Conservation (phyloP, 2,797 vertebrate genomes). For the Semaprochilodus insignis region DNA sequence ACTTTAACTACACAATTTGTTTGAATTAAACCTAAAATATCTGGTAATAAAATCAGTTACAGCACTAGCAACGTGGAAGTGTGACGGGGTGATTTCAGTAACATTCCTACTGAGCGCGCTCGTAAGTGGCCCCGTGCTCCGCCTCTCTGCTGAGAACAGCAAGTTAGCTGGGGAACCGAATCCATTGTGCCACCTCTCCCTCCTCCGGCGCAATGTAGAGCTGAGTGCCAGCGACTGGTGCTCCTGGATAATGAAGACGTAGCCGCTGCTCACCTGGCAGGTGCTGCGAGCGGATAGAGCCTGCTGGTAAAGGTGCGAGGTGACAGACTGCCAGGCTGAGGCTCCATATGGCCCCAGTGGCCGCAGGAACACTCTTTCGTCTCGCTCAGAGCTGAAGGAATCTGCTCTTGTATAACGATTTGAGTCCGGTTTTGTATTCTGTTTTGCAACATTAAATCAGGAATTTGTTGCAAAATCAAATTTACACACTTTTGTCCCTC, state of each 20-base stretch:
- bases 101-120: constrained; percentile 9
- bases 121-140: constrained; percentile 2
- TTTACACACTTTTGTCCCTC: too few species aligned
- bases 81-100: not conserved
- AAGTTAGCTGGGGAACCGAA: not conserved
- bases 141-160: constrained; percentile 5
- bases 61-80: not conserved
- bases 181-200: constrained; percentile 13
- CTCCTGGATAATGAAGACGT: constrained; percentile 56
- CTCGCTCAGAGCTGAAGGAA: not conserved
- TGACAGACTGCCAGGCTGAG: constrained; percentile 45
- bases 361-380: constrained; percentile 35
- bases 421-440: not conserved
- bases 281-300: constrained; percentile 35
- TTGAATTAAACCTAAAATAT: not conserved
- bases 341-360: constrained; percentile 52
- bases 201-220: not conserved
- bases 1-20: not conserved
- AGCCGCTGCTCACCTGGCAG: constrained; percentile 43
- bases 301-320: constrained; percentile 55
- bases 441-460: not conserved
- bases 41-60: too few species aligned
- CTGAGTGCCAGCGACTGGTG: constrained; percentile 15
- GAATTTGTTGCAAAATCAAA: not conserved
- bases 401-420: not conserved